Evolutionary conservation across 2,113 vertebrate genomes (phyloP).

Genomic region (Elaphurus davidianus): DNA sequence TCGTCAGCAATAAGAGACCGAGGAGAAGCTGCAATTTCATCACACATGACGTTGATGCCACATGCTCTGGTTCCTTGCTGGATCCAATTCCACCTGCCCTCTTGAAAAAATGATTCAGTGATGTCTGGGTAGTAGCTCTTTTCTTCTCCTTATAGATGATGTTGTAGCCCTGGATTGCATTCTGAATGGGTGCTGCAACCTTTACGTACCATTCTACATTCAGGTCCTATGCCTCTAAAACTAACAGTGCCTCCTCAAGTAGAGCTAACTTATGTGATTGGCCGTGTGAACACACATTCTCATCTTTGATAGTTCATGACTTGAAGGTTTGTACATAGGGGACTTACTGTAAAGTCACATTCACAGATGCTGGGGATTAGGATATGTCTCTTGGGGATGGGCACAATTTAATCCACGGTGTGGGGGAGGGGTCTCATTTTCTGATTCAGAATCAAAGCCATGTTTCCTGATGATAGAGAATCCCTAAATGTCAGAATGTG

Average conservation of each 20-base stretch:
- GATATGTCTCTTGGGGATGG: fast-evolving
- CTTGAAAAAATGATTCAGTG: not conserved
- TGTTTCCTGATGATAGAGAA: not conserved
- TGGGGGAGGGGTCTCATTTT: not conserved
- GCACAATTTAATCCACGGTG: not conserved
- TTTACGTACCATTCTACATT: not conserved
- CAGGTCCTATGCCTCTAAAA: not conserved
- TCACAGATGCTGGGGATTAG: not conserved
- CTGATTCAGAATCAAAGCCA: not conserved
- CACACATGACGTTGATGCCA: not conserved
- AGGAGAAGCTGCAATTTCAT: not conserved
- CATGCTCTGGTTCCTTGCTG: not conserved
- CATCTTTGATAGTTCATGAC: not conserved
- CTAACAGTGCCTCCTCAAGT: not conserved
- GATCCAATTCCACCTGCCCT: not conserved
- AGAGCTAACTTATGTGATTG: not conserved
- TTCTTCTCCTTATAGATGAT: not conserved
- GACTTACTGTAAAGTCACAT: not conserved
- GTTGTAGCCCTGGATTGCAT: not conserved
- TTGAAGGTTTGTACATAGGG: not conserved
- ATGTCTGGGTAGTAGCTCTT: not conserved
- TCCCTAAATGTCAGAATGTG: not conserved
- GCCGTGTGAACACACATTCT: not conserved
- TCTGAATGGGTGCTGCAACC: not conserved
- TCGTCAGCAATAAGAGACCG: not conserved